Percentiles rank a stretch among this genome's conserved stretches.
phyloP scores from a whole-genome alignment of 2,888 invertebrate genomes.

The Dasypolia templi region DNA sequence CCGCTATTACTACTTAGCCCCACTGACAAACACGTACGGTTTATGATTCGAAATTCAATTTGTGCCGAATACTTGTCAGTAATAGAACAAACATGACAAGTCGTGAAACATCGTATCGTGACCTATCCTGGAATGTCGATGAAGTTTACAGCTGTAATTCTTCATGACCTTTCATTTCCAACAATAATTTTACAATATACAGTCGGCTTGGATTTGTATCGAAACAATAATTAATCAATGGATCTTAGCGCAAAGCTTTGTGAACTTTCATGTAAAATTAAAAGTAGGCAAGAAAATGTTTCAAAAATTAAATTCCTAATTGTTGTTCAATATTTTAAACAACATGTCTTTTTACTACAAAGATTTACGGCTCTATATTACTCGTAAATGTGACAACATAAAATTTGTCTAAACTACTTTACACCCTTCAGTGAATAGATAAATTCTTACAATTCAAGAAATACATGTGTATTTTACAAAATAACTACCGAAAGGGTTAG shows the following conservation, averaged over 20 bases:
- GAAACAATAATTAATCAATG: slow-evolving; percentile 1
- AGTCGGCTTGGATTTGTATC: neutral
- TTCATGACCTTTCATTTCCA: slow-evolving; percentile 3
- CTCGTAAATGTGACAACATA: slow-evolving; percentile 9
- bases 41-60: neutral
- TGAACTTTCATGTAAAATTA: no score
- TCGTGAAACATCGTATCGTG: neutral
- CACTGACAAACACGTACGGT: neutral
- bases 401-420: slow-evolving; percentile 9
- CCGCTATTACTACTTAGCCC: no score
- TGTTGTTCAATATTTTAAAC: neutral
- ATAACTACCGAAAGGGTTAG: slow-evolving; percentile 18
- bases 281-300: no score
- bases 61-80: neutral
- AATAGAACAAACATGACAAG: neutral
- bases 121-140: neutral
- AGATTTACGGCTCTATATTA: slow-evolving; percentile 1
- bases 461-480: slow-evolving; percentile 6
- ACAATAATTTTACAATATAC: neutral
- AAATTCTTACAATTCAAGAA: slow-evolving; percentile 11
- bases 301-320: no score
- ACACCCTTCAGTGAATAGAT: slow-evolving; percentile 19
- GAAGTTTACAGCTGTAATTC: neutral
- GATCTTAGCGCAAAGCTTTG: neutral
- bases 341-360: neutral